Base-by-base conservation (phyloP, 2,888 invertebrate genomes). In the Cataglyphis rosenhaueri region DNA sequence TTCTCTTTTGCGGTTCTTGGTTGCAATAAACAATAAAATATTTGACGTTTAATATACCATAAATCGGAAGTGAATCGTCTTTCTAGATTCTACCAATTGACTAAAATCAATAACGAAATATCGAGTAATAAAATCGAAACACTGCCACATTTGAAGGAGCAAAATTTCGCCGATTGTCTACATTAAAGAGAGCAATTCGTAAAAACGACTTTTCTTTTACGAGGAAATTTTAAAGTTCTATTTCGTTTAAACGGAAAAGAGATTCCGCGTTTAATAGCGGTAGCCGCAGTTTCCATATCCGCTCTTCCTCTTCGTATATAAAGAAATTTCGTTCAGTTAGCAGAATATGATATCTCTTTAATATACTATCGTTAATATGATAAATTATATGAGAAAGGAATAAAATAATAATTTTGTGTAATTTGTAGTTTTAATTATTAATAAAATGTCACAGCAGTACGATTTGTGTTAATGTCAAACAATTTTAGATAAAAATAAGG, bases 281-380 rank as follows among this genome's bases (percentile, higher is more conserved):
- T 32, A 38, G 21, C 2, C 29, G 29, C 21, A n/a, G 57, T 62
- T 61, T 61, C 35, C 9, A 3, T 59, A 18, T 61, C 18, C 21
- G 32, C 10, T 38, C 73, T 81, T 78, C 8, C 9, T 66, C 18
- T n/a, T 9, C 29, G 29, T 21, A 12, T 18, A 52, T 9, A 48
- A 61, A 73, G 66, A 73, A 41, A 59, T 74, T 38, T 62, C 57
- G 32, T 64, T 12, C 35, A 18, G 41, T 73, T 81, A 21, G 38
- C 21, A 66, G 74, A 81, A 6, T 35, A 6, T 35, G 35, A 35
- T 59, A 76, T 65, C 64, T 62, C 38, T 44, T 74, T 68, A 32
- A 71, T 29, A 52, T 71, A 83, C 81, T 74, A 29, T 62, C 35
- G 41, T 48, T 25, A 3, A 38, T 32, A 62, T 25, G 48, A n/a